Base-by-base conservation (phyloP, 2,797 vertebrate species). In the Gambelia wislizenii region DNA sequence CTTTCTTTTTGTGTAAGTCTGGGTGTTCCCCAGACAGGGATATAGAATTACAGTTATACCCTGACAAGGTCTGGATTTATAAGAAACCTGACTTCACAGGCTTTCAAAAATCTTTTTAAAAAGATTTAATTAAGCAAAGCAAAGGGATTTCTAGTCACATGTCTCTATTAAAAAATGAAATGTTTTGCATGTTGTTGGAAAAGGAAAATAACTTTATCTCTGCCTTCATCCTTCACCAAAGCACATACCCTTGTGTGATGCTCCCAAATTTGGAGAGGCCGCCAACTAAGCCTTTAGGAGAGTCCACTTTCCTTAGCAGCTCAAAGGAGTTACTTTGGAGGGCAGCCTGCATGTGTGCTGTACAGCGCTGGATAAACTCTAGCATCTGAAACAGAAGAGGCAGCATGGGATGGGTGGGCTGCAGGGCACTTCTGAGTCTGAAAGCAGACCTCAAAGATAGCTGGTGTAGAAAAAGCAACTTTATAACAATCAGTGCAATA, bases 311-410 rank as follows among this genome's bases (percentile, higher is more conserved):
- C 88, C 92, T 92, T 47, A 95, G 88, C 1, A 95, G 90, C 8
- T 97, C 95, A 8, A 77, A 90, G 49, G 95, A 95, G 30, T 95
- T 95, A 49, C 93, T 95, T 39, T 95, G 97, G 64, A 97, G 30
- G 20, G 97, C 82, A 87, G 96, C 96, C 83, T 97, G 97, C 98
- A 98, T 98, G 89, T 97, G 97, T 1, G 92, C 93, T 0, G 94
- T 92, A 22, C 98, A 98, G 44, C 97, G 97, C 90, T 97, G 96
- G 87, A 99, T 97, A 56, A 98, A 98, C 39, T 97, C 95, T 69
- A 98, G 89, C 96, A 98, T 97, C 98, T 98, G 90, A 54, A 94
- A 93, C 27, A 22, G 69, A 80, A 0, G 2, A 70, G 22, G 0
- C 22, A 72, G 27, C 22, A 80, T 13, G 6, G 12, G 9, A 33